These are phyloP conservation scores for Araneus ventricosus DNA, from an alignment of 1,140 invertebrate species.

Conservation along the genomic window DNA sequence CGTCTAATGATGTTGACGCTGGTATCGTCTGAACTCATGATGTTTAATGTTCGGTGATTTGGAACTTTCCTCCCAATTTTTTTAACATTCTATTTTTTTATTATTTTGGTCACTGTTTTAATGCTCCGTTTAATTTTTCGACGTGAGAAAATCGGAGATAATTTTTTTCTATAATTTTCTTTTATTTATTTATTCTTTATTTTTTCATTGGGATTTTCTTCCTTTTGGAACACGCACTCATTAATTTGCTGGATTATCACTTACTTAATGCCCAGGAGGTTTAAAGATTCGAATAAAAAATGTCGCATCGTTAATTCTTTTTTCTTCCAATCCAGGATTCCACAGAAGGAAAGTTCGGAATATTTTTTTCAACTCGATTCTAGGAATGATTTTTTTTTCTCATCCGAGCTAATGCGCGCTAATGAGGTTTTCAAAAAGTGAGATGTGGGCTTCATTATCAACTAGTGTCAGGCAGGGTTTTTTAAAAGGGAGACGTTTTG, in stretches of 20 bases:
- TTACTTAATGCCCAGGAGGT: constrained; percentile 39
- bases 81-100: background rate
- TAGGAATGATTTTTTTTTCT: background rate
- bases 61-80: background rate
- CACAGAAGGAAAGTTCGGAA: background rate
- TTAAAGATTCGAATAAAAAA: background rate
- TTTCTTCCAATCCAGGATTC: background rate
- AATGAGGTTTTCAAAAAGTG: constrained; percentile 49
- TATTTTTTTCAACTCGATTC: background rate
- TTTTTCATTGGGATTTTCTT: constrained; percentile 1
- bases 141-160: constrained; percentile 45
- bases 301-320: constrained; percentile 37
- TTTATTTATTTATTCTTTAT: background rate
- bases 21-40: background rate
- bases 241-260: constrained; percentile 68
- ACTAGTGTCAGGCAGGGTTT: too few species aligned
- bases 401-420: background rate
- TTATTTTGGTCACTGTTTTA: constrained; percentile 26
- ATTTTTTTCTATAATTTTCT: background rate
- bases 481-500: too few species aligned
- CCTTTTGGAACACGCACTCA: background rate
- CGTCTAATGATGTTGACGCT: constrained; percentile 25
- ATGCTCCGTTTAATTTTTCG: constrained; percentile 61
- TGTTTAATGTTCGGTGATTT: constrained; percentile 37
- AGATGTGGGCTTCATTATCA: constrained; percentile 33